Evolutionary conservation across 2,888 invertebrate genomes (phyloP).

Genomic region (Dusona sp.): DNA sequence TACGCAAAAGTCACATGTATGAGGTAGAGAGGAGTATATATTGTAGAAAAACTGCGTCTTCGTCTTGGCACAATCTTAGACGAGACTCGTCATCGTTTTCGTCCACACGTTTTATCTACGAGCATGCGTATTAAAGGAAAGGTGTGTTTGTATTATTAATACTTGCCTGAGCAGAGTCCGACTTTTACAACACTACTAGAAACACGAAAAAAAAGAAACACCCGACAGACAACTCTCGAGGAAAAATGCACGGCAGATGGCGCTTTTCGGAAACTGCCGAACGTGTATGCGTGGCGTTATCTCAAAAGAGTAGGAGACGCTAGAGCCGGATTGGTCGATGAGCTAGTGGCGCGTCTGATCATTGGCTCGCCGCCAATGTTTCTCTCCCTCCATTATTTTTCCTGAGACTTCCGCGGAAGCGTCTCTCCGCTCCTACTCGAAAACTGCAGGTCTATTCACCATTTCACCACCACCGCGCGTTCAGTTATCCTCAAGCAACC

Average conservation of each 20-base stretch:
- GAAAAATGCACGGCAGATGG: slow-evolving; percentile 38
- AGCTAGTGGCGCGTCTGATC: slow-evolving; percentile 34
- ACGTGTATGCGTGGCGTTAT: background rate
- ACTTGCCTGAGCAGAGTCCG: background rate
- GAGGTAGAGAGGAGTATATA: too few species aligned
- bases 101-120: background rate
- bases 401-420: background rate
- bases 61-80: background rate
- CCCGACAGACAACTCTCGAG: background rate
- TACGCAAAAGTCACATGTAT: background rate
- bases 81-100: background rate
- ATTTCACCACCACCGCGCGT: slow-evolving; percentile 39
- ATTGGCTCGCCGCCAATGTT: slow-evolving; percentile 57
- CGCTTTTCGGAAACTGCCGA: slow-evolving; percentile 28
- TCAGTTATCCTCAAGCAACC: slow-evolving; percentile 47
- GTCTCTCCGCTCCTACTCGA: background rate
- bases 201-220: background rate
- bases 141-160: background rate
- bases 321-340: slow-evolving; percentile 26
- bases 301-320: background rate
- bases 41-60: background rate
- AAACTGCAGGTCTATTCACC: background rate
- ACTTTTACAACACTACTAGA: background rate
- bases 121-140: background rate
- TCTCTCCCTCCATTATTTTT: background rate